These are phyloP conservation scores for Peribatodes rhomboidaria DNA, from an alignment of 2,888 invertebrate genomes.

Conservation along the genomic window DNA sequence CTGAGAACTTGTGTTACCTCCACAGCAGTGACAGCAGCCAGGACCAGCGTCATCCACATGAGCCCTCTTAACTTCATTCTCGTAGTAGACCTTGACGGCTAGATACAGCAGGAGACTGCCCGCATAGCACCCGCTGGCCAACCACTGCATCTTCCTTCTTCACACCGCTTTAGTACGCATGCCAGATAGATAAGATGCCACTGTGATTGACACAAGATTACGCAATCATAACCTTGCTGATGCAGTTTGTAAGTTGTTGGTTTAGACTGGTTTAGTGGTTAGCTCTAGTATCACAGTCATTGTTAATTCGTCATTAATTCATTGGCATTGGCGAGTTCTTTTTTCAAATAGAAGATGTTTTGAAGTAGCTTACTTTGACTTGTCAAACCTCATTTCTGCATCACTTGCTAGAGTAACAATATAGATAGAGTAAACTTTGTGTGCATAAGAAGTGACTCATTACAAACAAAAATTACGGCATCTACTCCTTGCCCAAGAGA, in stretches of 20 bases:
- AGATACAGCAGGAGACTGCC: conserved; percentile 70
- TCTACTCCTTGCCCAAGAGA: too few species aligned
- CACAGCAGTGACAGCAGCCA: conserved; percentile 56
- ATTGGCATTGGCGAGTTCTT: too few species aligned
- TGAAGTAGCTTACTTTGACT: too few species aligned
- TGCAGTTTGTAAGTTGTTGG: conserved; percentile 13
- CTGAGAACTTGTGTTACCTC: conserved; percentile 62
- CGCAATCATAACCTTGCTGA: conserved; percentile 47
- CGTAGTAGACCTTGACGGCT: conserved; percentile 67
- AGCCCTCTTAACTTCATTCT: conserved; percentile 73
- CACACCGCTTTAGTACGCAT: conserved; percentile 46
- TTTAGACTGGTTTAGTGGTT: conserved; percentile 12
- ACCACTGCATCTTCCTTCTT: conserved; percentile 64
- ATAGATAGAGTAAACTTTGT: too few species aligned
- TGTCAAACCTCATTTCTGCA: too few species aligned
- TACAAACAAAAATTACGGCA: too few species aligned
- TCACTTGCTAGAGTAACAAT: too few species aligned
- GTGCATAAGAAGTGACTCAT: too few species aligned
- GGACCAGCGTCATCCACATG: conserved; percentile 54
- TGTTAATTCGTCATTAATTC: too few species aligned
- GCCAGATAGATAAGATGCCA: conserved; percentile 63
- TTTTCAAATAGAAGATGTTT: too few species aligned
- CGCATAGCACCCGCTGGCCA: conserved; percentile 69
- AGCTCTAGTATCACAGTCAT: conserved; percentile 18
- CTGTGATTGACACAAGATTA: conserved; percentile 45